Evolutionary conservation across 2,113 vertebrate genomes (phyloP).

Genomic region (Syngnathus floridae): DNA sequence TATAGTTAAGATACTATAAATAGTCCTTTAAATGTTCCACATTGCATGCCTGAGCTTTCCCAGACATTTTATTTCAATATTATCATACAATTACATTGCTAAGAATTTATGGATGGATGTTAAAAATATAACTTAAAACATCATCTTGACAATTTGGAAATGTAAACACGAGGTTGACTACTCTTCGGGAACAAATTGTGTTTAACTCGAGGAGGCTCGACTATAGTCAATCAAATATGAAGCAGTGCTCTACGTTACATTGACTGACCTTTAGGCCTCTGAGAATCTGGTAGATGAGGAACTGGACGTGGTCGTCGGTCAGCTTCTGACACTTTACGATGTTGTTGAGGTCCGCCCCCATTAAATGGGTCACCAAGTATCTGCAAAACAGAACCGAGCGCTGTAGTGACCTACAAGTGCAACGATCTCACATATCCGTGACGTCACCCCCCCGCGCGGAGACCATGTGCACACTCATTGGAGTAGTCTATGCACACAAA

Average conservation of each 20-base stretch:
- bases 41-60: background rate
- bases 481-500: slow-evolving; percentile 28
- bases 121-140: background rate
- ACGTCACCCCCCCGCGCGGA: background rate
- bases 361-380: slow-evolving; percentile 95
- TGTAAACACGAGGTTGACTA: background rate
- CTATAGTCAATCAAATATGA: background rate
- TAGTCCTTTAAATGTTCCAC: too few species aligned
- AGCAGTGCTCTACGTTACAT: background rate
- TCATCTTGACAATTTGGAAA: background rate
- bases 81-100: background rate
- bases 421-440: slow-evolving; percentile 27
- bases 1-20: background rate
- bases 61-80: background rate
- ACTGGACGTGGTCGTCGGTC: slow-evolving; percentile 97
- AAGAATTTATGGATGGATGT: background rate
- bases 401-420: background rate
- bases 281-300: slow-evolving; percentile 98
- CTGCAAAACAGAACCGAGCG: slow-evolving; percentile 51
- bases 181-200: background rate
- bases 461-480: slow-evolving; percentile 7
- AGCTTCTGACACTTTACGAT: slow-evolving; percentile 99
- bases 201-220: background rate
- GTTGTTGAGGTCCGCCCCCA: slow-evolving; percentile 98
- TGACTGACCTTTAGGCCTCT: slow-evolving; percentile 87